phyloP scores from a whole-genome alignment of 2,797 vertebrate genomes.

The Silurus aristotelis region DNA sequence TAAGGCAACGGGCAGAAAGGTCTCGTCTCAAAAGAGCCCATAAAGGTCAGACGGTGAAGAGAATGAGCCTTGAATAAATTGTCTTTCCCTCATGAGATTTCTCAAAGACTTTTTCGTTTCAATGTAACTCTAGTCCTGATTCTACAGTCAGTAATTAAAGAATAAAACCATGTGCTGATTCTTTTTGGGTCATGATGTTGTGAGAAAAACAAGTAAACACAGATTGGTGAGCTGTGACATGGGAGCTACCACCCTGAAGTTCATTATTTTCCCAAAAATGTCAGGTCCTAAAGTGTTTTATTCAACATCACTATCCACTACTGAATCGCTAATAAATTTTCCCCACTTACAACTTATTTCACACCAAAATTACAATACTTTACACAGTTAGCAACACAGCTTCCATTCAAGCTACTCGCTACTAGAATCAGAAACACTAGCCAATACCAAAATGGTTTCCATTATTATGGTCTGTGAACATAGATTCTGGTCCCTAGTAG shows the following conservation, averaged over 20 bases:
- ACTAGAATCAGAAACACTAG: neutral
- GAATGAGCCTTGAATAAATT: neutral
- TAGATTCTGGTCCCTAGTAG: no score
- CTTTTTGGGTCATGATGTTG: neutral
- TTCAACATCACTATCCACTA: neutral
- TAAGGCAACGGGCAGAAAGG: constrained; percentile 15
- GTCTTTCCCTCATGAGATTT: neutral
- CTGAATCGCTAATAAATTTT: neutral
- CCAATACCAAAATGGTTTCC: no score
- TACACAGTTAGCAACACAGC: neutral
- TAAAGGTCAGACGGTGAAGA: constrained; percentile 22
- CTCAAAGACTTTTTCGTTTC: neutral
- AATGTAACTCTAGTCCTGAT: neutral
- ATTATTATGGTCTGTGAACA: no score
- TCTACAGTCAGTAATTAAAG: neutral
- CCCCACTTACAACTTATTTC: neutral
- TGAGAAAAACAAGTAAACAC: neutral
- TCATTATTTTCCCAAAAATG: neutral
- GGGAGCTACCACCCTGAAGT: neutral
- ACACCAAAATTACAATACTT: neutral
- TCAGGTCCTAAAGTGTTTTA: neutral
- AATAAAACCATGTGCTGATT: neutral
- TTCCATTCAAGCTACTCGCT: neutral
- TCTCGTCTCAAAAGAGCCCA: neutral
- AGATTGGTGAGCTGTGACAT: neutral